Conservation (phyloP, 2,113 vertebrate genomes). For the Pachyramphus minor region DNA sequence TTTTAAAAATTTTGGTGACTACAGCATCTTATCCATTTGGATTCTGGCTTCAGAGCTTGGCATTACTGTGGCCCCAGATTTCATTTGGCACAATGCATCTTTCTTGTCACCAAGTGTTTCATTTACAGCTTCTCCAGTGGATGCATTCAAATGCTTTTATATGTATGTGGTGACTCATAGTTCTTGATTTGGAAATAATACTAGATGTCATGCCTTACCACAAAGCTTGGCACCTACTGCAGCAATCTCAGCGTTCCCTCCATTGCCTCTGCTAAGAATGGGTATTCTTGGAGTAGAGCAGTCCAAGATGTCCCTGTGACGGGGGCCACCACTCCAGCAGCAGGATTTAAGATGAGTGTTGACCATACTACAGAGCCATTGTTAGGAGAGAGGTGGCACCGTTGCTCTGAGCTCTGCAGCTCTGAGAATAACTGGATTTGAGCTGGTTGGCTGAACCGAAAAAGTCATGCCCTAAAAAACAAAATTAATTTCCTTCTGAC, state of each 20-base stretch:
- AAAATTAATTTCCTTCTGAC: neutral
- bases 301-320: neutral
- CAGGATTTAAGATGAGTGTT: neutral
- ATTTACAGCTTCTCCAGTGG: neutral
- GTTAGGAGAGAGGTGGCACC: neutral
- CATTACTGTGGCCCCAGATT: neutral
- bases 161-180: neutral
- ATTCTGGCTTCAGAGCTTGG: neutral
- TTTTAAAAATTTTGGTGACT: neutral
- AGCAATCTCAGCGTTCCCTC: neutral
- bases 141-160: neutral
- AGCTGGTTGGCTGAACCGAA: constrained; percentile 29
- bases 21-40: neutral
- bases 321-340: neutral
- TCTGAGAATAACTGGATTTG: constrained; percentile 45
- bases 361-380: neutral
- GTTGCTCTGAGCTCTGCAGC: neutral
- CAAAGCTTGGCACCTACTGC: neutral
- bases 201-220: neutral
- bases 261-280: neutral
- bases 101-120: neutral
- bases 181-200: neutral
- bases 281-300: neutral
- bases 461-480: neutral
- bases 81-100: neutral